A percentile compares a stretch with the other conserved stretches of the same genome.
phyloP scores from a whole-genome alignment of 1,140 invertebrate species.

The Drosophila dunni region DNA sequence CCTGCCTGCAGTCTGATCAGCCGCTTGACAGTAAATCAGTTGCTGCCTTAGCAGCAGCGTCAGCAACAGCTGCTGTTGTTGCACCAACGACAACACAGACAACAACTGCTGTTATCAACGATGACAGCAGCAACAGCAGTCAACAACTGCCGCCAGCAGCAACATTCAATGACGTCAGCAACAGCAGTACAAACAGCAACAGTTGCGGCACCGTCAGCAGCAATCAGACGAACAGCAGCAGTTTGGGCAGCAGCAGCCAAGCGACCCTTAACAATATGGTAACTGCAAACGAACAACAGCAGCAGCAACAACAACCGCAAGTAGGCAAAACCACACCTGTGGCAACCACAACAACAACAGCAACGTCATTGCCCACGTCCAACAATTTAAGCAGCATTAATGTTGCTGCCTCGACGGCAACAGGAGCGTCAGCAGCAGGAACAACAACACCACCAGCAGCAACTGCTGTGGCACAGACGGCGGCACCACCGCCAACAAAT shows the following conservation, averaged over 20 bases:
- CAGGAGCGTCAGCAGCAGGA: constrained; percentile 1
- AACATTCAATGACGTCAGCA: constrained; percentile 81
- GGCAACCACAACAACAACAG: constrained; percentile 36
- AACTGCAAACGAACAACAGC: constrained; percentile 30
- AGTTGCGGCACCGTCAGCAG: constrained; percentile 82
- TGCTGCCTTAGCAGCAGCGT: not conserved
- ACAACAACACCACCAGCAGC: constrained; percentile 36
- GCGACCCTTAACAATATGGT: constrained; percentile 42
- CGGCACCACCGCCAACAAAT: constrained; percentile 71
- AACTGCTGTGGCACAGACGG: constrained; percentile 52
- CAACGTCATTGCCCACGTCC: constrained; percentile 3
- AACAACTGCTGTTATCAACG: constrained; percentile 54
- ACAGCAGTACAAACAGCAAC: constrained; percentile 83
- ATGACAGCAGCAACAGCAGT: constrained; percentile 80
- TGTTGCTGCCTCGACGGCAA: constrained; percentile 25
- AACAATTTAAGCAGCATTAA: constrained; percentile 50
- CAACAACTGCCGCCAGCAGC: constrained; percentile 75
- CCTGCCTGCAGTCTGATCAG: constrained; percentile 10
- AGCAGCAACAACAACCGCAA: constrained; percentile 58
- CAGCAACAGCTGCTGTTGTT: constrained; percentile 18
- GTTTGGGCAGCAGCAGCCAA: constrained; percentile 56
- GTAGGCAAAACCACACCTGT: constrained; percentile 52
- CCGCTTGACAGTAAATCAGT: constrained; percentile 16
- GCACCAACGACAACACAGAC: constrained; percentile 1
- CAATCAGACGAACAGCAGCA: constrained; percentile 75